A percentile compares a stretch with the other conserved stretches of the same genome.
Conservation (phyloP, 2,888 invertebrate genomes). For the Rotaria macrura region DNA sequence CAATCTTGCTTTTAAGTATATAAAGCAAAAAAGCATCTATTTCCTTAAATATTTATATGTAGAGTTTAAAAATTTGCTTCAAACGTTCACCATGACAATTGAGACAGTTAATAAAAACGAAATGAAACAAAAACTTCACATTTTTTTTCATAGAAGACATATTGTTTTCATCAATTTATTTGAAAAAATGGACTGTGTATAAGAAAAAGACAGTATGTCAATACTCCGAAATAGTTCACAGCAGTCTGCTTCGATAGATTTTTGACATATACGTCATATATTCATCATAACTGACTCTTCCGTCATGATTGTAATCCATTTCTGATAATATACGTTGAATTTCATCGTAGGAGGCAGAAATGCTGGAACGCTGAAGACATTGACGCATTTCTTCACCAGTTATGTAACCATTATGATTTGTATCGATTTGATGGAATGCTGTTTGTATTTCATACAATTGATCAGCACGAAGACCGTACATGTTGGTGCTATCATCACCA, state of each 20-base stretch:
- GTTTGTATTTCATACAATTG: not conserved
- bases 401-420: not conserved
- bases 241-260: not conserved
- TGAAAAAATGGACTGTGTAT: not conserved
- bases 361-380: not conserved
- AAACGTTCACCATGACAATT: too few species aligned
- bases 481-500: not conserved
- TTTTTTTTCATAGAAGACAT: too few species aligned
- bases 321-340: not conserved
- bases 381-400: not conserved
- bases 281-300: not conserved
- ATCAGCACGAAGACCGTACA: not conserved
- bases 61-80: too few species aligned
- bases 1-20: too few species aligned
- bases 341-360: not conserved
- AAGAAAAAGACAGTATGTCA: not conserved
- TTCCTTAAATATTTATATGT: too few species aligned
- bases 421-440: not conserved
- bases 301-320: not conserved
- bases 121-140: too few species aligned
- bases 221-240: not conserved
- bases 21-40: too few species aligned
- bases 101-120: too few species aligned
- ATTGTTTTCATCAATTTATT: not conserved
- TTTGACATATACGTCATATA: not conserved